These are phyloP conservation scores for Lingula anatina DNA, from an alignment of 2,888 invertebrate genomes.

Conservation along the genomic window DNA sequence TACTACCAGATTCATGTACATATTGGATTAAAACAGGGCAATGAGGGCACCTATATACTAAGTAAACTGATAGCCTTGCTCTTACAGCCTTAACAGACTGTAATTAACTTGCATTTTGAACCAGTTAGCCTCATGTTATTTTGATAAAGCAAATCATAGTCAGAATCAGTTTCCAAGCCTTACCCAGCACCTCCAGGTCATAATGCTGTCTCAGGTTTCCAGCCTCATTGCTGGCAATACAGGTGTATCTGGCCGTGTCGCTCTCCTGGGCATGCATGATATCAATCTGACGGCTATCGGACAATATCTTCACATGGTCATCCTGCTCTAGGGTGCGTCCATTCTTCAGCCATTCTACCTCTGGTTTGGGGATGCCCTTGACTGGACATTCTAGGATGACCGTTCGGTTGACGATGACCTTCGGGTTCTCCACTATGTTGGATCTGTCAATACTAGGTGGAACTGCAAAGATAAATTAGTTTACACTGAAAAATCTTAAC, in stretches of 20 bases:
- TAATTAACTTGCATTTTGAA: too few species aligned
- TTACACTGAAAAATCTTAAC: too few species aligned
- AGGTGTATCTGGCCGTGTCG: conserved; percentile 46
- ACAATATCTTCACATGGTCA: conserved; percentile 23
- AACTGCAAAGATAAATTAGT: too few species aligned
- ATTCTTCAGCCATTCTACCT: conserved; percentile 53
- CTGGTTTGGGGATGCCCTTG: conserved; percentile 47
- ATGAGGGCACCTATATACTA: too few species aligned
- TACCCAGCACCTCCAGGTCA: conserved; percentile 43
- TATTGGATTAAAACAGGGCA: too few species aligned
- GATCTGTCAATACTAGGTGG: conserved; percentile 43
- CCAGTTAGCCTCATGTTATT: too few species aligned
- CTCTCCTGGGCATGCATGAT: conserved; percentile 25
- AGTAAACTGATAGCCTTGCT: too few species aligned
- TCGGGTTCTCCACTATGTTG: conserved; percentile 41
- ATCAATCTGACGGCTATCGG: conserved; percentile 35
- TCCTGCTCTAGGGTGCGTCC: conserved; percentile 28
- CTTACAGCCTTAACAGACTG: too few species aligned
- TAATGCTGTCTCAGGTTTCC: conserved; percentile 21
- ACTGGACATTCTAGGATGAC: conserved; percentile 36
- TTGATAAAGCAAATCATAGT: too few species aligned
- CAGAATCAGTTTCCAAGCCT: too few species aligned
- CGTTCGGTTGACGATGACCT: conserved; percentile 22
- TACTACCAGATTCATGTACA: too few species aligned
- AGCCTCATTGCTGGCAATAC: conserved; percentile 53